Evolutionary conservation across 2,888 invertebrate genomes (phyloP), one percentile per base, ranked within the genome.

Genomic region (Protonemura montana): DNA sequence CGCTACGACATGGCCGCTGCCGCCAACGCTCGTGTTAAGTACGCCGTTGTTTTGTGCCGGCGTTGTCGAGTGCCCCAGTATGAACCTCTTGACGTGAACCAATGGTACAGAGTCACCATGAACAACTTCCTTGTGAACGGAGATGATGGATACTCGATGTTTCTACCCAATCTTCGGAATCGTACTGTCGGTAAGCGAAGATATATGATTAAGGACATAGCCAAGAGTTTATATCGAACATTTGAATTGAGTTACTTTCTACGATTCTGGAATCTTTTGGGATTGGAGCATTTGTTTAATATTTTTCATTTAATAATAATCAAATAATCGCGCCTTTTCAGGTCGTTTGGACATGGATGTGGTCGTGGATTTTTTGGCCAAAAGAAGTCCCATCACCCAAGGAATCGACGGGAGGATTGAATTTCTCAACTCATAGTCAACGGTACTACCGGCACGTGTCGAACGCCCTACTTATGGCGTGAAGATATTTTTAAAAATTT

Each of bases 31-130:
- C 93, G 95, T 28, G 94, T 96, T 5, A 89, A 92, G 0, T 89
- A n/a, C 0, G 91, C 93, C 0, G 89, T 91, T 0, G 92, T 94
- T 0, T 92, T 94, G 13, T 96, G 96, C 90, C 91, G 93, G 10
- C 91, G 93, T 26, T 97, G 96, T 90, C 90, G 91, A 13, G 91
- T 94, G 78, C 96, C 96, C 7, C 90, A 89, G 10, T 96, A 94
- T 91, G 91, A 92, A 88, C 93, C 94, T 0, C 91, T 97, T 21
- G 92, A 94, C 80, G 88, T 90, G 0, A 90, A 92, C 76, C 91
- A 93, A 88, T 92, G 91, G 27, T 97, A 97, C 91, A 92, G 93
- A 13, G 91, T 97, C 0, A 91, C 94, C n/a, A 90, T 94, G 0
- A 92, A 94, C 80, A 92, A 92, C 88, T 96, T 94, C 89, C 90